Base-by-base conservation (phyloP, 2,888 invertebrate genomes). In the Watsonalla cultraria region DNA sequence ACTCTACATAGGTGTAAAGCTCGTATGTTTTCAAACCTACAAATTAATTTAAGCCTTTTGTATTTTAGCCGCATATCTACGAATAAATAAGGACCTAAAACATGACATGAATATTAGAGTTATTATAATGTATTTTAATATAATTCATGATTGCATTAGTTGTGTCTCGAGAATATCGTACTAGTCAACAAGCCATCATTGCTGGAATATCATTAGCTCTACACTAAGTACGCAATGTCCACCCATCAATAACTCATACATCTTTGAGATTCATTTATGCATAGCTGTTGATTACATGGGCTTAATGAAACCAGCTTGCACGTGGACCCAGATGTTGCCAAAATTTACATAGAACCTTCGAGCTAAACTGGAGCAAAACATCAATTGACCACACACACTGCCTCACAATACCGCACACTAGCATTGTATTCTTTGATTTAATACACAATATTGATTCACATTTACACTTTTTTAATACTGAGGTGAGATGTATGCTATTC, bases 321-420 rank as follows among this genome's bases (percentile, higher is more conserved):
- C 74, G 72, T 73, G 75, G 70, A 70, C 75, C 72, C 66, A 73
- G 72, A 74, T 71, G 75, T 68, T 69, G 67, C 70, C 73, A 68
- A 82, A 78, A 85, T 84, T 83, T 71, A 66, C 80, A 86, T 86
- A 83, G 61, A 76, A 65, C 86, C 83, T 86, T 85, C 82, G 57
- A 62, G 54, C 58, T 64, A 74, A 75, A 59, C 56, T 63, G 45
- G 57, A 66, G 47, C 60, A 62, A 57, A 47, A 58, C 53, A 51
- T 56, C 56, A 54, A 52, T 53, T 58, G 53, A 53, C 54, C 52
- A 53, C 56, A 54, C 55, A 45, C 58, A 62, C 51, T 56, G 37
- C 15, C 14, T 7, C 49, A 9, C 49, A 7, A 14, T n/a, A 8
- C 8, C n/a, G 15, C 8, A 49, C 39, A 48, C 34, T 8, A 34